Evolutionary conservation across 53 echinoderm and acorn worm species (phyloP).

Genomic region (Crossaster papposus): DNA sequence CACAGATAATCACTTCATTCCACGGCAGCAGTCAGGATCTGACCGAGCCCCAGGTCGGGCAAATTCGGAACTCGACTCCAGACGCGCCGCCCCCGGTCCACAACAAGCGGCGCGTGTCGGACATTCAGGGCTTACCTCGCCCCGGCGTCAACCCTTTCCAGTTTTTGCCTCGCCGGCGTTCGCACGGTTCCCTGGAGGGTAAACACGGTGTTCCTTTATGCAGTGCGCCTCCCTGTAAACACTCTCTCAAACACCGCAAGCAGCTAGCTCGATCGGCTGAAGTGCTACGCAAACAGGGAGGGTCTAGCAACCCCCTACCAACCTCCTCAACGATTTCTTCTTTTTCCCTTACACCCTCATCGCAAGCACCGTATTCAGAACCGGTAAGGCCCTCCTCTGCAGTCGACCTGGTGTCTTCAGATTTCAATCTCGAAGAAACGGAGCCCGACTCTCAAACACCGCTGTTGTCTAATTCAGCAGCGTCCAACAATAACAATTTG

Average conservation of each 20-base stretch:
- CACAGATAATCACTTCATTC: conserved; percentile 52
- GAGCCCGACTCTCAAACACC: background rate
- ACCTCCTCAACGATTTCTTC: conserved; percentile 39
- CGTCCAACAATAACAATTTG: conserved; percentile 7
- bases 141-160: conserved; percentile 48
- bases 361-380: background rate
- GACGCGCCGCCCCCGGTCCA: background rate
- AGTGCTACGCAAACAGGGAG: conserved; percentile 17
- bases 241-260: conserved; percentile 53
- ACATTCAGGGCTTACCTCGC: conserved; percentile 23
- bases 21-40: conserved; percentile 55
- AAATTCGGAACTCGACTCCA: conserved; percentile 33
- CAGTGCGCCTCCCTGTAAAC: conserved; percentile 49
- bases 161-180: conserved; percentile 42
- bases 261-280: conserved; percentile 47
- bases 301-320: conserved; percentile 11
- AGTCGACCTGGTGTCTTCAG: background rate
- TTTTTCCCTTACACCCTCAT: background rate
- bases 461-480: background rate
- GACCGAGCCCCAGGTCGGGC: conserved; percentile 38
- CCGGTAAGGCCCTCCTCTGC: background rate
- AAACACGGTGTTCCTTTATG: conserved; percentile 41
- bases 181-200: conserved; percentile 53
- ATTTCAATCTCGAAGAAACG: background rate
- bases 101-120: conserved; percentile 26